Base-by-base conservation (phyloP, 2,888 invertebrate genomes). In the Athalia rosae region DNA sequence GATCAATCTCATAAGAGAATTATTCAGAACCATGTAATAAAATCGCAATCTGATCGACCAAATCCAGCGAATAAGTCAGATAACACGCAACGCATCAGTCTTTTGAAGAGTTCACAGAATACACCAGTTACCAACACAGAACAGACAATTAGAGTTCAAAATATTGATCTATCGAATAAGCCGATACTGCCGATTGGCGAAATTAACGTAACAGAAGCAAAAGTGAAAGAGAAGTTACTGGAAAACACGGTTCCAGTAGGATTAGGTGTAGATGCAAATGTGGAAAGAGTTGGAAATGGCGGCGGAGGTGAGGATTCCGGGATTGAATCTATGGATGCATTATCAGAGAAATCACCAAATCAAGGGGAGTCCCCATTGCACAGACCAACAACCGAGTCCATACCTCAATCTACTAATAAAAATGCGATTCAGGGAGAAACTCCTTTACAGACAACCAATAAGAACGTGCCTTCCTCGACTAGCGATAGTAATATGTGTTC, bases 321-420 rank as follows among this genome's bases (percentile, higher is more conserved):
- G 13, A 97, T 97, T 77, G 97, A 97, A 89, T 96, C 96, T 56
- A 97, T 97, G 97, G 97, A 97, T 88, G 97, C 97, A 3, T 90
- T 97, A n/a, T 97, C 97, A 28, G 97, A 97, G 89, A 97, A 97
- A 88, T 96, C 95, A 80, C 95, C 95, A n/a, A 96, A 96, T 89
- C 96, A 96, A 88, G 95, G 95, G 91, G 91, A 96, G 93, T 89
- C 96, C 93, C 80, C 93, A 90, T 81, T 90, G 83, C 87, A 89
- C 83, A 89, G 87, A 92, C 93, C 84, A 90, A 91, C 84, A 86
- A 91, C 81, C 87, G 87, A 85, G 77, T 81, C 83, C 41, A 85
- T 84, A 77, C 81, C 83, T 77, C 84, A 81, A 81, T 81, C 58
- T 80, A 79, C 0, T 89, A 90, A 61, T 85, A 85, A 90, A 13